Base-by-base conservation (phyloP, 37 sponge, comb jelly and placozoan genomes). In the Cladorhizidae sp. region DNA sequence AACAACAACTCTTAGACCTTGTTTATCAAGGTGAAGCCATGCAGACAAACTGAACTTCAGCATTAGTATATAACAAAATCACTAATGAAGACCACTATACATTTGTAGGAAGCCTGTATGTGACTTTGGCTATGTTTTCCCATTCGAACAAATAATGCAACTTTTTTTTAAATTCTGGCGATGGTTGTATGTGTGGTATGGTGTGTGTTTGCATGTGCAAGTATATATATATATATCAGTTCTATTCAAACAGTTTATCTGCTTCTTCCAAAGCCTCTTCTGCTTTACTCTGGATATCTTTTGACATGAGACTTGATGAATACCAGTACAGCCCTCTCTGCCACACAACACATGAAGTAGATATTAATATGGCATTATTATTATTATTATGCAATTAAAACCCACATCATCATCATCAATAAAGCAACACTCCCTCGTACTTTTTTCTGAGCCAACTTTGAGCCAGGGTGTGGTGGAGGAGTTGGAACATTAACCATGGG, bases 381-480 rank as follows among this genome's bases (percentile, higher is more conserved):
- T 32, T 22, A 37, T 12, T 38, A n/a, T n/a, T n/a, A n/a, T 6
- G 25, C 3, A 49, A 49, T 26, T 42, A 3, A n/a, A n/a, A n/a
- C n/a, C n/a, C 37, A 72, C 49, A 56, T 74, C 1, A 35, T 7
- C 23, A 55, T n/a, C n/a, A n/a, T n/a, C n/a, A 25, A 74, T 52
- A 15, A 20, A 74, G 20, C 11, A 7, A 56, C 57, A 74, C 31
- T 2, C 29, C 42, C 37, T 26, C 28, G 35, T 15, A 43, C 68
- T 52, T 79, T 79, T 54, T 67, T 54, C 7, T 67, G 52, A 17
- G 52, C 68, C 64, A 2, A 7, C n/a, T 79, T 79, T 33, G 14
- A 12, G 33, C 72, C 59, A 54, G 72, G 72, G 61, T 71, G 72
- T 54, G 72, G 59, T 25, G 72, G 72, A 25, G 80, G 71, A 22